These are phyloP conservation scores for Eidolon dupreanum DNA, from an alignment of 2,797 vertebrate genomes.

Conservation along the genomic window DNA sequence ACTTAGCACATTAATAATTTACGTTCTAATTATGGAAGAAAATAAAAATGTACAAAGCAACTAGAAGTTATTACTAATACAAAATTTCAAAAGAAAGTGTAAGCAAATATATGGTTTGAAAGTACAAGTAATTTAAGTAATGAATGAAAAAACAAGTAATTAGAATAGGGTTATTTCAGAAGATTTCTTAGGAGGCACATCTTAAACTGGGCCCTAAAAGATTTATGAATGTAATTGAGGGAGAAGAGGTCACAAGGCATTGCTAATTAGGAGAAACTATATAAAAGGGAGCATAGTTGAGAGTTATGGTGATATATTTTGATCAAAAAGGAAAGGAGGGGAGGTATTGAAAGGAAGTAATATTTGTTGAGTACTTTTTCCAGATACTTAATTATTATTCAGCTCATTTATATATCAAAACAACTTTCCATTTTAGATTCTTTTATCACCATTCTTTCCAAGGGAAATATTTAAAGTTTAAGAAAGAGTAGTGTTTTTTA, in stretches of 20 bases:
- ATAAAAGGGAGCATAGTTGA: not conserved
- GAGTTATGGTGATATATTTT: not conserved
- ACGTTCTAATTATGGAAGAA: not conserved
- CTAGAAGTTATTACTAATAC: not conserved
- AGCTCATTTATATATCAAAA: not conserved
- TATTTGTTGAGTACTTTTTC: not conserved
- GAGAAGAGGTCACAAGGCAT: not conserved
- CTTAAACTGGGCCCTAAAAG: not conserved
- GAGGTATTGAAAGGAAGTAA: not conserved
- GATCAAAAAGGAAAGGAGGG: not conserved
- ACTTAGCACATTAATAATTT: not conserved
- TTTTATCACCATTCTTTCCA: not conserved
- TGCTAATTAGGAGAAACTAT: not conserved
- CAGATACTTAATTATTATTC: not conserved
- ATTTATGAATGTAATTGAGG: not conserved
- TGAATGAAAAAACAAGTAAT: not conserved
- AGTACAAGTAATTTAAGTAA: conserved; percentile 19
- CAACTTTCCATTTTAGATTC: not conserved
- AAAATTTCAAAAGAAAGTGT: not conserved
- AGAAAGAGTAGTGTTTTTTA: not conserved
- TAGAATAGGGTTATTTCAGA: not conserved
- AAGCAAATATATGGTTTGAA: conserved; percentile 1
- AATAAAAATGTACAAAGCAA: not conserved
- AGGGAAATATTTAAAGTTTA: not conserved
- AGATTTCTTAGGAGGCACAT: not conserved